Evolutionary conservation across 2,888 invertebrate species (phyloP), one percentile per base, ranked within the genome.

Genomic region (Heterodera filipjevi): DNA sequence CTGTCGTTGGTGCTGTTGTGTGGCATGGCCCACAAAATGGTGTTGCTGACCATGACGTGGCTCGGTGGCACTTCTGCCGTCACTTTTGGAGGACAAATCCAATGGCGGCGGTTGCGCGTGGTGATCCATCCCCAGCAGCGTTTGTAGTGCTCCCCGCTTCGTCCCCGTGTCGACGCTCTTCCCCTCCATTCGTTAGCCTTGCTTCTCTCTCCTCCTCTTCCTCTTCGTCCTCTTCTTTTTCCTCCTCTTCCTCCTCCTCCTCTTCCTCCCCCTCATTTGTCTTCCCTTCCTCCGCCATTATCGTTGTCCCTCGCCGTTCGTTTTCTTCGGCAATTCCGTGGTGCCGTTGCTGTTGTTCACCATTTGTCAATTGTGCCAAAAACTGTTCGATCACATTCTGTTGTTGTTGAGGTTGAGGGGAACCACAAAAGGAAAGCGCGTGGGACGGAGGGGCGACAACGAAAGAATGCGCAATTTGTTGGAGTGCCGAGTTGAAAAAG

Each of bases 381-480:
- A 59, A n/a, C 59, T 59, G 59, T 59, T 59, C 59, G 59, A 59
- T 59, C 27, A 59, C 59, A 59, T 59, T 59, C 59, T n/a, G 27
- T 5, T n/a, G 59, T 10, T 59, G 59, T 59, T 59, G 59, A 1
- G 59, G 6, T 27, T 59, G 59, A n/a, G 59, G 59, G 10, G 59
- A 59, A 12, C 27, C 59, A 8, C 27, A 10, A 59, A 59, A 59
- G 14, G 49, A 49, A 3, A 1, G 59, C 59, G 19, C 16, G 22
- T 53, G 53, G 6, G 12, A 6, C 12, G 59, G 27, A 59, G 59
- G 27, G 27, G 59, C 59, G 27, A 59, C 27, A 27, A n/a, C 3
- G 27, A 59, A 59, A n/a, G 59, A 59, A 6, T 59, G 59, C 19
- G 59, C 59, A n/a, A 59, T 59, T 59, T 59, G 59, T 27, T 59